A percentile compares a stretch with the other conserved stretches of the same genome.
Evolutionary conservation across 2,888 invertebrate genomes (phyloP).

Genomic region (Sicus ferrugineus): DNA sequence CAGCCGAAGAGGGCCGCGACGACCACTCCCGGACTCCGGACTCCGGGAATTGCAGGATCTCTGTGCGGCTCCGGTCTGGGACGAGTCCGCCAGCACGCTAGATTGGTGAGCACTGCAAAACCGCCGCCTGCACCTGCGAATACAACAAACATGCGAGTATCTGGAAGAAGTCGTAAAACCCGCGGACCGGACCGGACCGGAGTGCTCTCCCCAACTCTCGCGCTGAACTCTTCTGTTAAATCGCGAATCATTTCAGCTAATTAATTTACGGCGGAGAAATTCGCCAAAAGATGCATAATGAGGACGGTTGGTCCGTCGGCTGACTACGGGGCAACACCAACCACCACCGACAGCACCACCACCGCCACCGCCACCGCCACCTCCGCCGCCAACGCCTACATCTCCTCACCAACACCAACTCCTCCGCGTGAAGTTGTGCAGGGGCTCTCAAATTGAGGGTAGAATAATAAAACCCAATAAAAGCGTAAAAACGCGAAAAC

Average conservation of each 20-base stretch:
- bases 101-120: neutral
- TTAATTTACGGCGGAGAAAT: slow-evolving; percentile 51
- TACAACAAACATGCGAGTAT: no score
- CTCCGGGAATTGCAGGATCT: neutral
- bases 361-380: neutral
- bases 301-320: neutral
- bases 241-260: slow-evolving; percentile 57
- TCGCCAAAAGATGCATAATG: neutral
- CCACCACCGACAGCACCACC: no score
- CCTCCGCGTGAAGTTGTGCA: neutral
- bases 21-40: neutral
- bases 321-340: no score
- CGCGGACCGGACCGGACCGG: slow-evolving; percentile 32
- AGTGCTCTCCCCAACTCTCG: no score
- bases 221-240: slow-evolving; percentile 34
- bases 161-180: slow-evolving; percentile 37
- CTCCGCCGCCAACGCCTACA: neutral
- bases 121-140: slow-evolving; percentile 36
- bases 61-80: slow-evolving; percentile 5
- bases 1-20: neutral
- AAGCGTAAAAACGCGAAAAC: slow-evolving; percentile 12
- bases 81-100: neutral
- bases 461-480: slow-evolving; percentile 24
- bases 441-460: neutral
- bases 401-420: neutral